Evolutionary conservation across 2,888 invertebrate species (phyloP), one percentile per base, ranked within the genome.

Genomic region (Harpalus rufipes): DNA sequence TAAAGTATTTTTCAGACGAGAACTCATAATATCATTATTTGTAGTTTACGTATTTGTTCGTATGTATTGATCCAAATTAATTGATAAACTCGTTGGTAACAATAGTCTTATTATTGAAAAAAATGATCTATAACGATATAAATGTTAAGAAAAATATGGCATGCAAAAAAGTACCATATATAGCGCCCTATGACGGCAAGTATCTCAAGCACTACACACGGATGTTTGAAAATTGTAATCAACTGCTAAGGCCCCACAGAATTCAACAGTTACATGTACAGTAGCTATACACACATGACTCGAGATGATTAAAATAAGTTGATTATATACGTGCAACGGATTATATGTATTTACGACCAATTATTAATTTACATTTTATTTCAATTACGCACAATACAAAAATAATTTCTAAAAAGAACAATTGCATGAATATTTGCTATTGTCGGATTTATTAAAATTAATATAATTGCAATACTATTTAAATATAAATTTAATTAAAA

Each of bases 211-310:
- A 72, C 65, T 82, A 83, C 72, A 83, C 59, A 83, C 44, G 61
- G 32, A 76, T 76, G 74, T 83, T 59, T 56, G 25, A 74, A 74
- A 83, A 56, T 74, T 74, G 41, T 83, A 74, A 83, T 74, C 74
- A 83, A 83, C 74, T 83, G 83, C 83, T 83, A 83, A 83, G 83
- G 83, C 83, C 83, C 83, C 83, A 83, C 83, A 74, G 83, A 83
- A 83, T 74, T 83, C 41, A 83, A 83, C 72, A 76, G 74, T 58
- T 83, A 82, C 72, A 82, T 82, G 68, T 82, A 82, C 82, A 59
- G 16, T 82, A 72, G 82, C 82, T 82, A 39, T 83, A 81, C 74
- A 83, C 76, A n/a, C n/a, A n/a, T n/a, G n/a, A 83, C 12, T 74
- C 51, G 58, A 21, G 74, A 61, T 61, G 21, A 61, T 61, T 8